Evolutionary conservation across 2,797 vertebrate genomes (phyloP), one percentile per base, ranked within the genome.

Genomic region (Hylomyscus alleni): DNA sequence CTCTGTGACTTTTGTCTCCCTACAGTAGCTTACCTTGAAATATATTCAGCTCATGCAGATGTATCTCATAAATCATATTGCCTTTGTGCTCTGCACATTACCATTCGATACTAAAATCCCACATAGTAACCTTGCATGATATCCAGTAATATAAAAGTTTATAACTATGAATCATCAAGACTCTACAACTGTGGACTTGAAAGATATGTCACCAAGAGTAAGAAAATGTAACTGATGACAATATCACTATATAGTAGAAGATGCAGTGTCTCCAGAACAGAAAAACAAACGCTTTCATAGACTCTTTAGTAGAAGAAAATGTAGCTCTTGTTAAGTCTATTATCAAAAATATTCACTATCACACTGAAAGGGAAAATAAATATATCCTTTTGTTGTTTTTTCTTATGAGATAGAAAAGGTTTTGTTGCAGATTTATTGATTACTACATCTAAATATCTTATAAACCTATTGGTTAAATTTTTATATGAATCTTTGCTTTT

Each of bases 1-100:
- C 3, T 17, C 54, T 69, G 14, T 89, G 58, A 89, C 52, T 86
- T 94, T 94, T 92, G n/a, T 31, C 73, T 86, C n/a, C 88, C 1
- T 82, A 90, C 29, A 77, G 7, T 90, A 90, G 73, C 40, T 96
- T 56, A 92, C 54, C 73, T 94, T 94, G 78, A 95, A 75, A 78
- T 92, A 88, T 2, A 88, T 15, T 50, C 47, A 24, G 72, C 44
- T 81, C 31, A 54, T 76, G 44, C 58, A 65, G 73, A 75, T 93
- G 72, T 91, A 75, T 29, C 50, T 85, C 75, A 73, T 82, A 85
- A 95, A 92, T 77, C 56, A 88, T 17, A 58, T 88, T 90, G 47
- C 29, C 76, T 95, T 82, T 95, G 58, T 85, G 37, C 52, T 91
- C 14, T 92, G 11, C 56, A 60, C 50, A 15, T 95, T 95, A 44